phyloP scores from a whole-genome alignment of 2,888 invertebrate genomes.

The Pharmacophagus antenor region DNA sequence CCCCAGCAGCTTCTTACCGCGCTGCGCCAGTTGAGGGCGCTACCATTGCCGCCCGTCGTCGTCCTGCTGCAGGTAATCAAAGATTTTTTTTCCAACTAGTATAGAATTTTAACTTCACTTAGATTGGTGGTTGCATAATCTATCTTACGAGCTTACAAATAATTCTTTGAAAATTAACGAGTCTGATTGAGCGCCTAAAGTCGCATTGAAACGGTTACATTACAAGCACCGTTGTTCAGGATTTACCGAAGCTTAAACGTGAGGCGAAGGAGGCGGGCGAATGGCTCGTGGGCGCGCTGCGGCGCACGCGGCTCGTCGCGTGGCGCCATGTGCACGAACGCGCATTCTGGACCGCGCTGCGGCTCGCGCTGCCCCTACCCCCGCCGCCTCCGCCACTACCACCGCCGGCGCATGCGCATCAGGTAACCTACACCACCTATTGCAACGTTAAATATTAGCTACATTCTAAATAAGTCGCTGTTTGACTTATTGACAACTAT shows the following conservation, averaged over 20 bases:
- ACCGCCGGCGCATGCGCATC: neutral
- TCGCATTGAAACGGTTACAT: no score
- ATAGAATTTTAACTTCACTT: no score
- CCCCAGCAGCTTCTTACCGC: slow-evolving; percentile 63
- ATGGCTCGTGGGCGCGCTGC: slow-evolving; percentile 68
- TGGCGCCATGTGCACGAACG: slow-evolving; percentile 79
- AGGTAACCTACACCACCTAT: neutral
- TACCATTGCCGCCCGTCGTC: slow-evolving; percentile 66
- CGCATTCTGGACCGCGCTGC: slow-evolving; percentile 84
- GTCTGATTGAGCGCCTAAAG: no score
- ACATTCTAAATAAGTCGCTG: no score
- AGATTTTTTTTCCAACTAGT: no score
- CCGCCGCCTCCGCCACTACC: slow-evolving; percentile 42
- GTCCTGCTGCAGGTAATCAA: slow-evolving; percentile 65
- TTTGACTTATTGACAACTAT: no score
- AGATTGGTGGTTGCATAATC: no score
- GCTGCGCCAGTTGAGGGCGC: slow-evolving; percentile 60
- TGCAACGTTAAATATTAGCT: no score
- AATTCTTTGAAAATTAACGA: no score
- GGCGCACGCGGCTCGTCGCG: slow-evolving; percentile 70
- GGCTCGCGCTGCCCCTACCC: slow-evolving; percentile 83
- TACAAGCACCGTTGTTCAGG: slow-evolving; percentile 59
- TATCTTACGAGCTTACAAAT: no score
- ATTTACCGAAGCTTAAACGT: slow-evolving; percentile 77
- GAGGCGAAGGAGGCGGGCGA: slow-evolving; percentile 78